Evolutionary conservation across 2,113 vertebrate species (phyloP).

Genomic region (Alosa alosa): DNA sequence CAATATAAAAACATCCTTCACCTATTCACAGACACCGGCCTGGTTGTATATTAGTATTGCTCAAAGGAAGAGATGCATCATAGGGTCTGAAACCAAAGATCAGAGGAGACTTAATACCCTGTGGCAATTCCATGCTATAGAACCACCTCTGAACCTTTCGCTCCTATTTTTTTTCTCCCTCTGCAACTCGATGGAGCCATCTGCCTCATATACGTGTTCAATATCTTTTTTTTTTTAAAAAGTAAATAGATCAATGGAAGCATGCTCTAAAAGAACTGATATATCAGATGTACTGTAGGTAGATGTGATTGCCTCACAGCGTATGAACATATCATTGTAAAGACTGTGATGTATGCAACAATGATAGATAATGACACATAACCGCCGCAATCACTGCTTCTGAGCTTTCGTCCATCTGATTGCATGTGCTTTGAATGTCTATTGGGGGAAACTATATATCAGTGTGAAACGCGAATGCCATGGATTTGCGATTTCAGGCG

Average conservation of each 20-base stretch:
- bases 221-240: conserved; percentile 67
- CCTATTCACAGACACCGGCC: conserved; percentile 67
- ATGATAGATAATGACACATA: background rate
- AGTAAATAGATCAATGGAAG: conserved; percentile 69
- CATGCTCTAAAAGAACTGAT: background rate
- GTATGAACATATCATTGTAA: background rate
- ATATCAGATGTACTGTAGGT: background rate
- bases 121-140: conserved; percentile 70
- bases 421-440: conserved; percentile 19
- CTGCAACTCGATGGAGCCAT: conserved; percentile 57
- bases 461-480: conserved; percentile 28
- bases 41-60: conserved; percentile 66
- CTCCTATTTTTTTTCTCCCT: conserved; percentile 44
- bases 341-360: background rate
- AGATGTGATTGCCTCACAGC: conserved; percentile 46
- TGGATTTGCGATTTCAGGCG: conserved; percentile 53
- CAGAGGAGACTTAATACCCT: conserved; percentile 73
- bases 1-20: conserved; percentile 3
- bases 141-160: conserved; percentile 68
- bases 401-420: background rate
- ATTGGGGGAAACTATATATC: conserved; percentile 29
- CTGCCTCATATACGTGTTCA: conserved; percentile 61
- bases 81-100: conserved; percentile 74
- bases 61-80: conserved; percentile 70
- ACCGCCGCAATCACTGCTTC: background rate